Conservation (phyloP, 2,797 vertebrate genomes). For the Pogonophryne albipinna region DNA sequence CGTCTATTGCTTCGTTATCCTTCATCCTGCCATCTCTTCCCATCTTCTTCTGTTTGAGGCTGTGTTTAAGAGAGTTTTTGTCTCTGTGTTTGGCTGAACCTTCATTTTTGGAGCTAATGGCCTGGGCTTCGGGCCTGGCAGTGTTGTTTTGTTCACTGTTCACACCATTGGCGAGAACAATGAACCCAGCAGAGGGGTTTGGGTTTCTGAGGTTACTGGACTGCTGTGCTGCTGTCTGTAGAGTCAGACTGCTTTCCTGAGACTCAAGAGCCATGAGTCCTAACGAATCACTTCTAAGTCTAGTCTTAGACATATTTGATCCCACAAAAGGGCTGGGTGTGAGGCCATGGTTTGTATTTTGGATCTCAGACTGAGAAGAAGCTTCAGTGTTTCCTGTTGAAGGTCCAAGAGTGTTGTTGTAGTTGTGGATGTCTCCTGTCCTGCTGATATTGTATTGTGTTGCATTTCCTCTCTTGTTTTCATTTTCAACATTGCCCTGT, state of each 20-base stretch:
- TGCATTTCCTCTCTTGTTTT: not conserved
- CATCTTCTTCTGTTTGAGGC: slow-evolving; percentile 5
- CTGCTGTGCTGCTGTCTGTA: not conserved
- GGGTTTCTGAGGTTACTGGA: slow-evolving; percentile 1
- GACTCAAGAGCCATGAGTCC: not conserved
- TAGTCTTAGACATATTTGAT: not conserved
- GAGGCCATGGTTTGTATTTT: slow-evolving; percentile 17
- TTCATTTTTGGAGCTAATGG: slow-evolving; percentile 16
- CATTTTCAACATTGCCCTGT: not conserved
- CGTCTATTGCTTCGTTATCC: slow-evolving; percentile 38
- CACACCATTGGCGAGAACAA: not conserved
- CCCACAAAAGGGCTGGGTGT: not conserved
- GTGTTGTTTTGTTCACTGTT: not conserved
- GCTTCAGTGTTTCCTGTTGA: not conserved
- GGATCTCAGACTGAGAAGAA: slow-evolving; percentile 14
- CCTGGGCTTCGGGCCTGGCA: not conserved
- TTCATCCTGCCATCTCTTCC: not conserved
- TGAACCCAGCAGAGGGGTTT: not conserved
- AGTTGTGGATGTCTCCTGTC: slow-evolving; percentile 9
- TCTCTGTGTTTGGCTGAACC: slow-evolving; percentile 4
- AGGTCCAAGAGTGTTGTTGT: not conserved
- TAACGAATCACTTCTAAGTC: not conserved
- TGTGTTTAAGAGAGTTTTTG: slow-evolving; percentile 13
- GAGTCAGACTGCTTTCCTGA: not conserved
- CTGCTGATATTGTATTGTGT: not conserved